These are phyloP conservation scores for Amblyjoppa proteus DNA, from an alignment of 2,888 invertebrate genomes.

Conservation along the genomic window DNA sequence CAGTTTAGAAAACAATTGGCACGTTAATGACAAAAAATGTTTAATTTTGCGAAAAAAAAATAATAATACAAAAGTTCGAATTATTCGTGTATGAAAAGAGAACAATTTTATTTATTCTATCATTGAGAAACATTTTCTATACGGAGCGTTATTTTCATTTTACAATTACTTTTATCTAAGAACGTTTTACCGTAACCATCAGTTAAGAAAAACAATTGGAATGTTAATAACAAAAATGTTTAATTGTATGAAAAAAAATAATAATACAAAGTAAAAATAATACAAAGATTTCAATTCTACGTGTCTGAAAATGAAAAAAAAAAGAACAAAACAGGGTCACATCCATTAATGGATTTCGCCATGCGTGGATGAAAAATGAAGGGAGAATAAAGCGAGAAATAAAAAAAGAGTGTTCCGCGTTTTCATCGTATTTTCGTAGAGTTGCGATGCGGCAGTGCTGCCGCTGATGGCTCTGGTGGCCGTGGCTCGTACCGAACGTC, in stretches of 20 bases:
- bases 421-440: conserved; percentile 1
- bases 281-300: no score
- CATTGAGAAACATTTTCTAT: neutral
- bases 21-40: neutral
- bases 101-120: neutral
- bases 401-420: neutral
- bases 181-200: no score
- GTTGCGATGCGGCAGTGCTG: conserved; percentile 32
- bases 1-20: neutral
- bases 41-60: neutral
- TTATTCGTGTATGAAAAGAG: neutral
- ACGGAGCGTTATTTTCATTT: neutral
- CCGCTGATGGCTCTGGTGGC: conserved; percentile 12
- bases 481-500: conserved; percentile 15
- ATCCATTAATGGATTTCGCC: neutral
- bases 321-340: neutral
- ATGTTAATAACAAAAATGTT: neutral
- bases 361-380: neutral
- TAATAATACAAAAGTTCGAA: neutral
- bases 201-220: neutral
- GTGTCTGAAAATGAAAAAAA: neutral
- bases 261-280: neutral
- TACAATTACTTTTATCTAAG: neutral
- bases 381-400: neutral
- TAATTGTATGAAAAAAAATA: neutral